phyloP scores from a whole-genome alignment of 1,140 invertebrate species.

The Xylocopa sonorina region DNA sequence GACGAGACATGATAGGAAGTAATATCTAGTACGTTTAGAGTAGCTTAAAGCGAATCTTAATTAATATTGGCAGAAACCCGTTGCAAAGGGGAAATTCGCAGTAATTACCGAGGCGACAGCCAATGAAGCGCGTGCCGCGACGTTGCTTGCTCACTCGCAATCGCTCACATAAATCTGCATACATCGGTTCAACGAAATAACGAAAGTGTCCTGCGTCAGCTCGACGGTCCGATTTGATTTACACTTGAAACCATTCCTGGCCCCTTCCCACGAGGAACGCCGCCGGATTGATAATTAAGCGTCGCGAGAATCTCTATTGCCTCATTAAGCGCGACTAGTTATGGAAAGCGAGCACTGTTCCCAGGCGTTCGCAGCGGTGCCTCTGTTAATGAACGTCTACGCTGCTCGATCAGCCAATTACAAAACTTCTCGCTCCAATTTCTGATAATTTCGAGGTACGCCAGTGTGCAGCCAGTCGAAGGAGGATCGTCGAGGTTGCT shows the following conservation, averaged over 20 bases:
- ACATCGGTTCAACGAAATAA: neutral
- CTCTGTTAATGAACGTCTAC: neutral
- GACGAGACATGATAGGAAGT: neutral
- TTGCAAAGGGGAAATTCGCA: neutral
- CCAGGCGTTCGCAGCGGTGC: neutral
- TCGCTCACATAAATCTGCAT: too few relatives aligned
- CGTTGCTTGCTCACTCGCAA: neutral
- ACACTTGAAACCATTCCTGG: too few relatives aligned
- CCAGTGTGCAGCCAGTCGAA: neutral
- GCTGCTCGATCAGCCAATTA: neutral
- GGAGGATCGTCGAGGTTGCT: neutral
- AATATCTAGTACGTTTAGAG: neutral
- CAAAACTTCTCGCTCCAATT: neutral
- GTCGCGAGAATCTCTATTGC: constrained; percentile 1
- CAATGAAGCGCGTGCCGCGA: neutral
- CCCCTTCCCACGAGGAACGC: neutral
- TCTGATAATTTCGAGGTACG: neutral
- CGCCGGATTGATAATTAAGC: constrained; percentile 15
- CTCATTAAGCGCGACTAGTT: constrained; percentile 8
- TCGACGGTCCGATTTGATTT: too few relatives aligned
- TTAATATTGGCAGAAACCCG: constrained; percentile 25
- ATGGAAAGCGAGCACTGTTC: neutral
- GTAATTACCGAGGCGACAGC: neutral
- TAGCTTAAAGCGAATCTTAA: constrained; percentile 19
- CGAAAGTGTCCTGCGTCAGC: too few relatives aligned